A percentile compares a stretch with the other conserved stretches of the same genome.
These are phyloP conservation scores for Mastomys coucha DNA, from an alignment of 2,113 vertebrate genomes.

Conservation along the genomic window DNA sequence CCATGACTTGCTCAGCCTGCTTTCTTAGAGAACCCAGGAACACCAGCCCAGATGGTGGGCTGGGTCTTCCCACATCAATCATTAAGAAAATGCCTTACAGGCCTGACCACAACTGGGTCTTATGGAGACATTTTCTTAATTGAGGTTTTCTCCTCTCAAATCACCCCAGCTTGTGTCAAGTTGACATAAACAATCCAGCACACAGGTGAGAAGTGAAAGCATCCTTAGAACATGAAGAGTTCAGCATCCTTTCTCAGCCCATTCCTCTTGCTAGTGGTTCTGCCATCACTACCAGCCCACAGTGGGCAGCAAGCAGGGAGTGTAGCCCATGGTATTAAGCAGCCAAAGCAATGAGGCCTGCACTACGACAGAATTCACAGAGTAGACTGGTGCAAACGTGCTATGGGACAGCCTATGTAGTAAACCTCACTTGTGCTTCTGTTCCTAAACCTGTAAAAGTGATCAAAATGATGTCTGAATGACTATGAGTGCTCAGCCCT, in stretches of 20 bases:
- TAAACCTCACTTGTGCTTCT: neutral
- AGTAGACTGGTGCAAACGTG: neutral
- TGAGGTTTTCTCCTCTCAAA: neutral
- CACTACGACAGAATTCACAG: neutral
- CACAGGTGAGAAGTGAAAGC: neutral
- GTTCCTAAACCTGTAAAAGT: neutral
- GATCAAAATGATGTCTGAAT: neutral
- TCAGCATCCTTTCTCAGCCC: too few relatives aligned
- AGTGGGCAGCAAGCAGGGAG: neutral
- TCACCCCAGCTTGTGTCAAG: neutral
- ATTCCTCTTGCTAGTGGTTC: too few relatives aligned
- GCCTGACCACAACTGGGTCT: neutral
- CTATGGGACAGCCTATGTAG: neutral
- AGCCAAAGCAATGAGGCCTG: neutral
- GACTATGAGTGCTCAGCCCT: neutral
- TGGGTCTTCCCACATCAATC: neutral
- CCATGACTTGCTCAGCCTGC: neutral
- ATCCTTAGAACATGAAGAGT: neutral
- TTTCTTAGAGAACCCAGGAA: neutral
- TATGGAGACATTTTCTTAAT: neutral
- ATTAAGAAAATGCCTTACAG: neutral
- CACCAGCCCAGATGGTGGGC: neutral
- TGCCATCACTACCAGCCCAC: neutral
- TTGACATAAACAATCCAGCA: neutral
- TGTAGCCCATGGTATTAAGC: rapidly evolving